These are phyloP conservation scores for Epistrophe grossulariae DNA, from an alignment of 2,888 invertebrate genomes.

Conservation along the genomic window DNA sequence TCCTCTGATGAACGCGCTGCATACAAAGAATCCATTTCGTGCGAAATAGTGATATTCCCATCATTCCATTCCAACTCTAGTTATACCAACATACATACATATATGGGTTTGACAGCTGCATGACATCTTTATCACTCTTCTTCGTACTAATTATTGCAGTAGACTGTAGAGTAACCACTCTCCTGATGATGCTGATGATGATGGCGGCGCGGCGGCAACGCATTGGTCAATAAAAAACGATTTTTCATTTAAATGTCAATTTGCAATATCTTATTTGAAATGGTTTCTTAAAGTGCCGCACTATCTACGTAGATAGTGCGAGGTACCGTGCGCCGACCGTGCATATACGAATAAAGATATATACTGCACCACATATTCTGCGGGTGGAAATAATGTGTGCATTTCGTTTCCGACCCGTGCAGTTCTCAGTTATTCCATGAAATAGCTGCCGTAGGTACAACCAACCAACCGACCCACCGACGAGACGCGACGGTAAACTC, in stretches of 20 bases:
- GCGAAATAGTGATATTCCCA: constrained; percentile 57
- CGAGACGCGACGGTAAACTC: background rate
- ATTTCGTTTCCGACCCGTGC: background rate
- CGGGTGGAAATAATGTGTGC: constrained; percentile 26
- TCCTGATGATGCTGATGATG: background rate
- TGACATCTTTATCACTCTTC: constrained; percentile 75
- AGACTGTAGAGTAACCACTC: constrained; percentile 36
- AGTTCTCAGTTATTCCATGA: background rate
- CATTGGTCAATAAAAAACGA: constrained; percentile 67
- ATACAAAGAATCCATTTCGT: constrained; percentile 17
- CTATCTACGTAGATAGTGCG: constrained; percentile 56
- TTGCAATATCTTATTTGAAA: constrained; percentile 76
- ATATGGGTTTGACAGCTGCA: constrained; percentile 63
- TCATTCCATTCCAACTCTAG: constrained; percentile 21
- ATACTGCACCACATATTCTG: constrained; percentile 20
- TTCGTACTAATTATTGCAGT: constrained; percentile 70
- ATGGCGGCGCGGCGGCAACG: background rate
- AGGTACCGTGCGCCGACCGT: constrained; percentile 7
- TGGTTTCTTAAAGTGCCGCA: constrained; percentile 75
- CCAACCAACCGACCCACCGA: background rate
- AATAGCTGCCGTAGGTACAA: background rate
- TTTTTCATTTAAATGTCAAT: constrained; percentile 76
- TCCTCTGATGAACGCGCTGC: background rate
- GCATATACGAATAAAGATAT: background rate
- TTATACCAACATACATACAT: too few relatives aligned